A percentile compares a stretch with the other conserved stretches of the same genome.
phyloP scores from a whole-genome alignment of 2,888 invertebrate genomes.

The Cryptus viduatorius region DNA sequence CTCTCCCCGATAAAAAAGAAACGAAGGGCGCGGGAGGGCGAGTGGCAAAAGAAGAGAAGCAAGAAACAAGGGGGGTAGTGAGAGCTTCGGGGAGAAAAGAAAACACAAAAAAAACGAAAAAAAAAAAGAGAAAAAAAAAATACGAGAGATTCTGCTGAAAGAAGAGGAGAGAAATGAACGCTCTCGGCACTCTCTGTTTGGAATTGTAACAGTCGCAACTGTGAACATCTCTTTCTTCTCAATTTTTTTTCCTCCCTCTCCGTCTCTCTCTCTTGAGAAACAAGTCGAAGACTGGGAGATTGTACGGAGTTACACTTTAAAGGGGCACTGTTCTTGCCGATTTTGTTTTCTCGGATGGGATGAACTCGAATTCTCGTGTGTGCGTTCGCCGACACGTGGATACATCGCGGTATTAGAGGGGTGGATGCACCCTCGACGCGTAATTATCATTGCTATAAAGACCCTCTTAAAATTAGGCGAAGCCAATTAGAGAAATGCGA shows the following conservation, averaged over 20 bases:
- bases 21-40: conserved; percentile 33
- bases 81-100: conserved; percentile 38
- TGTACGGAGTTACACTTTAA: conserved; percentile 31
- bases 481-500: no score
- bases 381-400: not conserved
- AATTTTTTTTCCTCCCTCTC: conserved; percentile 37
- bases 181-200: conserved; percentile 60
- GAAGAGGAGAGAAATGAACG: conserved; percentile 40
- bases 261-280: conserved; percentile 31
- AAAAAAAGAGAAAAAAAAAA: conserved; percentile 49
- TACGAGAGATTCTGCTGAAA: conserved; percentile 46
- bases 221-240: conserved; percentile 61
- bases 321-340: conserved; percentile 26
- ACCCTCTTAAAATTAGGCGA: not conserved
- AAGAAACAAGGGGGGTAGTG: conserved; percentile 60
- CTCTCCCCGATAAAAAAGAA: conserved; percentile 65
- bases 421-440: not conserved
- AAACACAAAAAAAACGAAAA: conserved; percentile 12
- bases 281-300: conserved; percentile 36
- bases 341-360: conserved; percentile 2
- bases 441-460: not conserved
- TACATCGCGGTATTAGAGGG: not conserved
- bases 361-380: not conserved
- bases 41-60: conserved; percentile 52
- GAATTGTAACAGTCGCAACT: conserved; percentile 69